Evolutionary conservation across 1,140 invertebrate genomes (phyloP).

Genomic region (Drosophila lini): DNA sequence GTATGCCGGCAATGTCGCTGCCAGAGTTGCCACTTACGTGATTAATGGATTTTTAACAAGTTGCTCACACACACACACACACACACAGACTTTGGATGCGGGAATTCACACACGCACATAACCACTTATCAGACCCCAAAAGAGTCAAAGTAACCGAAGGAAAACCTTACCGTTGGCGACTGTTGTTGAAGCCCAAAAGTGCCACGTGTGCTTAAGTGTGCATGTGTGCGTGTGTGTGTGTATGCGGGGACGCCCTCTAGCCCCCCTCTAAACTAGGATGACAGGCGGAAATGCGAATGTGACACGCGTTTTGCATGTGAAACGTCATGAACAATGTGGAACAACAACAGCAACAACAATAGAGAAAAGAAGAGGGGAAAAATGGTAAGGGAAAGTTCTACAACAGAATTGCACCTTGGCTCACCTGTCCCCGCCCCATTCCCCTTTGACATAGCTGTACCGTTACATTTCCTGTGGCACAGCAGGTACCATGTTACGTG

Average conservation of each 20-base stretch:
- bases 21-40: slow-evolving; percentile 83
- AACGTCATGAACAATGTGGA: slow-evolving; percentile 75
- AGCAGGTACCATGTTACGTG: slow-evolving; percentile 28
- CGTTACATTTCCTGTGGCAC: slow-evolving; percentile 41
- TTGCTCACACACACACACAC: slow-evolving; percentile 69
- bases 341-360: slow-evolving; percentile 5
- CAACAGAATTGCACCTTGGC: slow-evolving; percentile 13
- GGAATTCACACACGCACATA: slow-evolving; percentile 44
- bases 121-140: slow-evolving; percentile 60
- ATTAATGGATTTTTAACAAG: slow-evolving; percentile 84
- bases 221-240: background rate
- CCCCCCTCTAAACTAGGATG: slow-evolving; percentile 68
- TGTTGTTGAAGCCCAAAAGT: slow-evolving; percentile 74
- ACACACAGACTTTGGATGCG: slow-evolving; percentile 16
- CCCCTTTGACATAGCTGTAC: slow-evolving; percentile 10
- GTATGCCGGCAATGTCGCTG: slow-evolving; percentile 79
- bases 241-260: background rate
- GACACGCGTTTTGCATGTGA: slow-evolving; percentile 83
- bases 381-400: slow-evolving; percentile 31
- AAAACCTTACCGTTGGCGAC: slow-evolving; percentile 43
- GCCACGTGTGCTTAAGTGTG: slow-evolving; percentile 27
- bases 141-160: slow-evolving; percentile 78
- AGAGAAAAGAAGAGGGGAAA: background rate
- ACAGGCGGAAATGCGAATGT: slow-evolving; percentile 81
- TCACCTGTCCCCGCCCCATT: background rate